Conservation (phyloP, 1,140 invertebrate genomes). For the Danaus melanippus region DNA sequence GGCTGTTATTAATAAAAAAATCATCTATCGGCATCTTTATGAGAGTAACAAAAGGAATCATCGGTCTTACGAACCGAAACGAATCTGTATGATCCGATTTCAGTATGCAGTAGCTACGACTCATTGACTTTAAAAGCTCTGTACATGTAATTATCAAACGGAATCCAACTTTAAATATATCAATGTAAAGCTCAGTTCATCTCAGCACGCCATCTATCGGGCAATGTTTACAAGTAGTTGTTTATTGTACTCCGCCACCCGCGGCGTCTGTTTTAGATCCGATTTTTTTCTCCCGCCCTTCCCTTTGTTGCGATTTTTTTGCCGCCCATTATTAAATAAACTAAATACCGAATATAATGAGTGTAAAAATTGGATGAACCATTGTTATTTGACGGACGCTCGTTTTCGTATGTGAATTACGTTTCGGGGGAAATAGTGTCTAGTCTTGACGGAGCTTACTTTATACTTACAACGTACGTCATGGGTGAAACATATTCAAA, state of each 20-base stretch:
- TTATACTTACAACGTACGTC: too few relatives aligned
- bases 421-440: not conserved
- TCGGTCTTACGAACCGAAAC: too few relatives aligned
- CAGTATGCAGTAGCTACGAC: too few relatives aligned
- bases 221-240: slow-evolving; percentile 14
- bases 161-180: not conserved
- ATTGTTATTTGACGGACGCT: slow-evolving; percentile 21
- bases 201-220: too few relatives aligned
- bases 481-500: slow-evolving; percentile 3
- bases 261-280: slow-evolving; percentile 30
- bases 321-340: slow-evolving; percentile 23
- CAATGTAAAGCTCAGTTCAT: too few relatives aligned
- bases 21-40: too few relatives aligned
- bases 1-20: too few relatives aligned
- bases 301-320: slow-evolving; percentile 30
- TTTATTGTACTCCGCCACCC: slow-evolving; percentile 30
- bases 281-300: slow-evolving; percentile 20
- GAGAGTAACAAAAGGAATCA: too few relatives aligned
- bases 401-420: slow-evolving; percentile 1
- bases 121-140: too few relatives aligned
- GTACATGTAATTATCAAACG: not conserved
- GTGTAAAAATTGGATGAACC: slow-evolving; percentile 34
- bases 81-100: too few relatives aligned
- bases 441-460: not conserved
- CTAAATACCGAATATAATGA: slow-evolving; percentile 38